Percentiles rank a stretch among this genome's conserved stretches.
Evolutionary conservation across 2,113 vertebrate species (phyloP).

Genomic region (Nycticebus coucang): DNA sequence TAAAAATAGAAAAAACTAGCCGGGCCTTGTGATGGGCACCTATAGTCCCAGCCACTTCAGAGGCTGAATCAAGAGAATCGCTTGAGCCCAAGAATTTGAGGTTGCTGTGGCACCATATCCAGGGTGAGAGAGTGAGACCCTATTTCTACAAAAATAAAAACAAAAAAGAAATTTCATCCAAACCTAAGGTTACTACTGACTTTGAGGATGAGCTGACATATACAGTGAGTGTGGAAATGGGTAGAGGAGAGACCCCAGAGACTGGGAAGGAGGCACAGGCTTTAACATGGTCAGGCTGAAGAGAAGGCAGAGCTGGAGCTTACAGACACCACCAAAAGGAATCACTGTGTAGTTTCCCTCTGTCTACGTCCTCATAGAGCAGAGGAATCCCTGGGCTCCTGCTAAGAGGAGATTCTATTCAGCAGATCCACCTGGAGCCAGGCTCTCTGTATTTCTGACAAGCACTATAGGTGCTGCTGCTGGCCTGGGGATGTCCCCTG

Average conservation of each 20-base stretch:
- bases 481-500: accelerated
- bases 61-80: no score
- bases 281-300: no score
- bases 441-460: not conserved
- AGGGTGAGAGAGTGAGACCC: no score
- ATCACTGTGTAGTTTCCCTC: accelerated
- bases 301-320: not conserved
- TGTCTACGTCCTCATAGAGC: no score
- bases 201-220: not conserved
- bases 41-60: no score
- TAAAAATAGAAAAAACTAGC: no score
- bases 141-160: no score
- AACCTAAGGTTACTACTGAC: not conserved
- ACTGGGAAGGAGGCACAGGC: not conserved
- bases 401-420: not conserved
- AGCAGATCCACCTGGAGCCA: not conserved
- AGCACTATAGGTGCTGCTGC: accelerated
- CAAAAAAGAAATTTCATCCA: not conserved
- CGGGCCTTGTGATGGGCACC: no score
- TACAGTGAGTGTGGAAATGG: accelerated
- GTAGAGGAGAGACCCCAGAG: not conserved
- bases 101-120: no score
- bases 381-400: not conserved
- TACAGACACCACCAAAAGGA: not conserved
- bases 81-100: no score